Base-by-base conservation (phyloP, 2,888 invertebrate genomes). In the Ormyrus pomaceus region DNA sequence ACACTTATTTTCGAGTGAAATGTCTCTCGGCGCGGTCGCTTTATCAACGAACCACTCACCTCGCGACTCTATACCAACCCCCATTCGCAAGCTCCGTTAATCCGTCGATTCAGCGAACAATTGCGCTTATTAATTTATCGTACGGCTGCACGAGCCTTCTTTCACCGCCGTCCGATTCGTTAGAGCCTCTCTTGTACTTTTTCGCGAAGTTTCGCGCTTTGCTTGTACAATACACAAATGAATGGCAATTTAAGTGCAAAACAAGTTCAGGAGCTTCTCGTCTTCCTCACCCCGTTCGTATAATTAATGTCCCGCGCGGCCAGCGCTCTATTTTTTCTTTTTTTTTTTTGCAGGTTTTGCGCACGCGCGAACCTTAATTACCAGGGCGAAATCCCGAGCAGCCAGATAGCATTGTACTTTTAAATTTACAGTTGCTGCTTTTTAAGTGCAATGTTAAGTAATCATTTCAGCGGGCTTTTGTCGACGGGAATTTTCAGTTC, bases 171-270 rank as follows among this genome's bases (percentile, higher is more conserved):
- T 4, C 34, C 55, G n/a, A 56, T 74, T 50, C 48, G 46, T 74
- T 74, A 50, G 56, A 48, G 65, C 58, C 11, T 7, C 11, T 10
- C 34, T n/a, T 6, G 13, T 6, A 58, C n/a, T 66, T 53, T 0
- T n/a, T 45, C 51, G 7, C 13, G 19, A 70, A 77, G 64, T 56
- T 77, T 77, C 7, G 65, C 10, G 68, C 50, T 79, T 73, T 9
- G 71, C 61, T 77, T 74, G 56, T 51, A 62, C 51, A 65, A 75
- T 75, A 45, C 68, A 68, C 75, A 75, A 78, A 78, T 75, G 59
- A 78, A 81, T 78, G 75, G 71, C 75, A 78, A 81, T 78, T 81
- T 78, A 75, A 81, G 75, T 75, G 72, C 75, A 71, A 81, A 81
- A 78, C 71, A 71, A 75, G 81, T 78, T 71, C 71, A 34, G 34